Evolutionary conservation across 2,113 vertebrate species (phyloP).

Genomic region (Glaucidium brasilianum): DNA sequence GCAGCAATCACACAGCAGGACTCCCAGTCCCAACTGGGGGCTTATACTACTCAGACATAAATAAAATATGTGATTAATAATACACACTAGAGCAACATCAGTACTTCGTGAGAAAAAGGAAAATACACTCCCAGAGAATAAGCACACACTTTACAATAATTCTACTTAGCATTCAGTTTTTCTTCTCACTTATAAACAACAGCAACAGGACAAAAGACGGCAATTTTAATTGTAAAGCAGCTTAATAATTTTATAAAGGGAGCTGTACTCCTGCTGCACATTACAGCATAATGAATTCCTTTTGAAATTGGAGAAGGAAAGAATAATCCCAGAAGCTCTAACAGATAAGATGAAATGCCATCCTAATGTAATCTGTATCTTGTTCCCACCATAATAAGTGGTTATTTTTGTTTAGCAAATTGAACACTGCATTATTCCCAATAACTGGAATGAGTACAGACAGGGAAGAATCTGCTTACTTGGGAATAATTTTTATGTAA

Average conservation of each 20-base stretch:
- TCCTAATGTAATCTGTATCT: slow-evolving; percentile 38
- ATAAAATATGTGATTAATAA: slow-evolving; percentile 53
- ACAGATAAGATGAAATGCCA: slow-evolving; percentile 53
- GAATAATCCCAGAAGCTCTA: slow-evolving; percentile 46
- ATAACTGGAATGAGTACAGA: not conserved
- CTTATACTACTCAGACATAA: not conserved
- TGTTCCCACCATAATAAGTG: not conserved
- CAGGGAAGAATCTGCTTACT: not conserved
- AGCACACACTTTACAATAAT: not conserved
- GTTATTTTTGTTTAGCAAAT: not conserved
- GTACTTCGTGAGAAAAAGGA: not conserved
- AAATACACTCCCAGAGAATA: not conserved
- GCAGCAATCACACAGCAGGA: not conserved
- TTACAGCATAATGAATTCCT: slow-evolving; percentile 57
- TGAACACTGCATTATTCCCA: not conserved
- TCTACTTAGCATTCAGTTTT: slow-evolving; percentile 5
- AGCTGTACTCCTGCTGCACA: slow-evolving; percentile 26
- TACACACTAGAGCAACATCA: not conserved
- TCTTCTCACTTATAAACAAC: slow-evolving; percentile 39
- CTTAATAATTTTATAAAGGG: slow-evolving; percentile 55
- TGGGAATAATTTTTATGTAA: slow-evolving; percentile 13
- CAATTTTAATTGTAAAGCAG: slow-evolving; percentile 57
- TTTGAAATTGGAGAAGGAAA: slow-evolving; percentile 48
- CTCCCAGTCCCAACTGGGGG: not conserved
- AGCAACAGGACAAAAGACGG: slow-evolving; percentile 34